A percentile compares a stretch with the other conserved stretches of the same genome.
Conservation (phyloP, 2,797 vertebrate genomes). For the Acropternis orthonyx region DNA sequence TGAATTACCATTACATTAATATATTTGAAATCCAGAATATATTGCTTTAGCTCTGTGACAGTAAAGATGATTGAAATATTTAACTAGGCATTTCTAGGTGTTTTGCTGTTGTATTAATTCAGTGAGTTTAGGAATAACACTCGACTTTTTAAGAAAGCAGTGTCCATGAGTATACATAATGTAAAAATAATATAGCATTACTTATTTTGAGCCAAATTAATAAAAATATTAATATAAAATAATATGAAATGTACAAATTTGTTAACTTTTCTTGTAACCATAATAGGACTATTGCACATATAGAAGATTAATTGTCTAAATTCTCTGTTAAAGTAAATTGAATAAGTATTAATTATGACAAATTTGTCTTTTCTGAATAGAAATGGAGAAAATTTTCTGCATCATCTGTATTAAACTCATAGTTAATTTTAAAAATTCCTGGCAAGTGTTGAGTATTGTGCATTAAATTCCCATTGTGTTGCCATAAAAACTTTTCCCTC, state of each 20-base stretch:
- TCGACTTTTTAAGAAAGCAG: not conserved
- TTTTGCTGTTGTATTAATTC: not conserved
- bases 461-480: not conserved
- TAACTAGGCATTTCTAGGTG: not conserved
- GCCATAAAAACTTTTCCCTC: not conserved
- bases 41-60: not conserved
- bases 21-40: not conserved
- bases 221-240: not conserved
- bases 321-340: not conserved
- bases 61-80: constrained; percentile 4
- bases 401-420: not conserved
- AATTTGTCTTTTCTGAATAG: not conserved
- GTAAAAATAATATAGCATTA: not conserved
- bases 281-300: not conserved
- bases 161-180: not conserved
- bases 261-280: not conserved
- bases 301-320: not conserved
- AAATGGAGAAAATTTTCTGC: not conserved
- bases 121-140: not conserved
- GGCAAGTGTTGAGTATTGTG: not conserved
- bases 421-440: not conserved
- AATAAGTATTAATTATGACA: not conserved
- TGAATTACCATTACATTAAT: not conserved
- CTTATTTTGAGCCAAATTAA: not conserved
- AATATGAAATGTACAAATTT: not conserved